Base-by-base conservation (phyloP, 2,797 vertebrate genomes). In the Catostomus latipinnis region DNA sequence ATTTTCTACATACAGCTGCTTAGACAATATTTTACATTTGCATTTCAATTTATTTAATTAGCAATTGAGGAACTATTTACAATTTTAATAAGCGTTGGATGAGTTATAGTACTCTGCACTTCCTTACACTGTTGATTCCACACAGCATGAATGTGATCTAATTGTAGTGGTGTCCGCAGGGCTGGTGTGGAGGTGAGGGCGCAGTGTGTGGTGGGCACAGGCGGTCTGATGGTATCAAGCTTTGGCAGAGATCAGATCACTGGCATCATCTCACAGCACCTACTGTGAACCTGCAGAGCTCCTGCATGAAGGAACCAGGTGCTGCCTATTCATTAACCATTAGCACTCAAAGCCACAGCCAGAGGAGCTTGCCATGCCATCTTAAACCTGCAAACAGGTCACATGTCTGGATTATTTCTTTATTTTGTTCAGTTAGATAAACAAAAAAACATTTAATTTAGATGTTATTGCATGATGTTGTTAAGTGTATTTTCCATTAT, bases 321-420 rank as follows among this genome's bases (percentile, higher is more conserved):
- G 84, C 85, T 78, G 83, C 79, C 84, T 84, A 83, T 86, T 88
- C 85, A 88, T 86, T 82, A 86, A 68, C 75, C 84, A 87, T 89
- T 81, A 89, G 71, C 80, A 53, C 84, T 61, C 50, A 13, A 69
- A 56, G 60, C 76, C 73, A 43, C 43, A 60, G 81, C 76, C 81
- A 80, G 74, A 53, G 69, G 70, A 54, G 73, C 83, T 84, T 74
- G 18, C 67, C 49, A 18, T 50, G 73, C 54, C 10, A 68, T 78
- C 72, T 63, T 50, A 75, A 62, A 82, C 34, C 71, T 75, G 70
- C 34, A 57, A 81, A 80, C 43, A 60, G 53, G 12, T 78, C 48
- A 54, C 57, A 66, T 3, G 6, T 5, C 9, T 16, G 12, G 5
- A 66, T 14, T 34, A 0, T 0, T 46, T 45, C 10, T 65, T 63